Percentiles rank a stretch among this genome's conserved stretches.
Conservation (phyloP, 2,113 vertebrate species). For the Lagopus muta region DNA sequence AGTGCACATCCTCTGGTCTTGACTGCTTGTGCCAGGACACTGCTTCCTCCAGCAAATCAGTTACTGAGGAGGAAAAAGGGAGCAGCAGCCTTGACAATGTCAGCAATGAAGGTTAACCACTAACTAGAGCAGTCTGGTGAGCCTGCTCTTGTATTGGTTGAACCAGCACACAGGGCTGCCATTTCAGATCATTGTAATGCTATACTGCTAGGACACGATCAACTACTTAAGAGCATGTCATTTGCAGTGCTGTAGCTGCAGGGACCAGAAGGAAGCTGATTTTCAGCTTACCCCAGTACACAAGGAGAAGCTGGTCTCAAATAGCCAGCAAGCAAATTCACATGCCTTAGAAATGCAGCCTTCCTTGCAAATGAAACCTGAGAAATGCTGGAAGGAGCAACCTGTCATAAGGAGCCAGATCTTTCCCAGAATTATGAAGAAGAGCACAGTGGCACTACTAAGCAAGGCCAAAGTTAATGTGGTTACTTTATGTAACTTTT, state of each 20-base stretch:
- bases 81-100: neutral
- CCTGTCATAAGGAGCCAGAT: neutral
- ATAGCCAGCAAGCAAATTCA: neutral
- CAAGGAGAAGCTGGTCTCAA: neutral
- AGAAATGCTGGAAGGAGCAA: neutral
- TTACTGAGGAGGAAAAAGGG: no score
- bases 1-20: neutral
- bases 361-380: neutral
- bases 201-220: neutral
- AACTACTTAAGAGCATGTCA: neutral
- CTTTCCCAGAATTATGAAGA: neutral
- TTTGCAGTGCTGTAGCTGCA: neutral
- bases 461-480: neutral
- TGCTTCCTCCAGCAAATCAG: neutral
- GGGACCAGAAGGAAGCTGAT: neutral
- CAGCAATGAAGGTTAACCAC: slow-evolving; percentile 10
- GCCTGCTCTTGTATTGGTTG: neutral
- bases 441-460: neutral
- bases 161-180: neutral
- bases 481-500: neutral
- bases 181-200: neutral
- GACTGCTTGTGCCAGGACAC: neutral
- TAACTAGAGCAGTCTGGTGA: neutral
- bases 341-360: neutral
- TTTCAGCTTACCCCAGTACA: neutral